Evolutionary conservation across 1,140 invertebrate genomes (phyloP).

Genomic region (Neomicropteryx cornuta): DNA sequence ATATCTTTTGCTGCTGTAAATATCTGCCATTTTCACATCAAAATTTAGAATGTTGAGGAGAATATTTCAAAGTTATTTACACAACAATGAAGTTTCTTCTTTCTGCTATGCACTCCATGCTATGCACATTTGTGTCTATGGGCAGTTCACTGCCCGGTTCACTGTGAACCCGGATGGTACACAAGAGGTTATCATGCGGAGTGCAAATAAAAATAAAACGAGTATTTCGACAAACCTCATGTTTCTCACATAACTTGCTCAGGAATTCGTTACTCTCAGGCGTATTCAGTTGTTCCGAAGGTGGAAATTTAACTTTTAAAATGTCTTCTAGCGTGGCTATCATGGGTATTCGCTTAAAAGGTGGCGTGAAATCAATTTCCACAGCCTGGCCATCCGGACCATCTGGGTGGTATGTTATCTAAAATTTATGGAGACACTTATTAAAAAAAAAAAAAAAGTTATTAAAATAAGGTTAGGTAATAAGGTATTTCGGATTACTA

Average conservation of each 20-base stretch:
- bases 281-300: slow-evolving; percentile 52
- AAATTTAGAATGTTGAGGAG: no score
- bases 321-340: slow-evolving; percentile 79
- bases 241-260: slow-evolving; percentile 73
- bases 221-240: slow-evolving; percentile 38
- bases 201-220: no score
- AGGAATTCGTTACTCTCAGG: slow-evolving; percentile 63
- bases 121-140: no score
- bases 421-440: slow-evolving; percentile 40
- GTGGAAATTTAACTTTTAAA: slow-evolving; percentile 76
- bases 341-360: slow-evolving; percentile 89
- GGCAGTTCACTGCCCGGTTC: no score
- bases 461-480: slow-evolving; percentile 1
- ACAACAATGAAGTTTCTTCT: no score
- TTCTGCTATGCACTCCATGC: no score
- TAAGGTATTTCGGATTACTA: no score
- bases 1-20: no score
- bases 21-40: no score
- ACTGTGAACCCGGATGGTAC: no score
- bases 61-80: no score
- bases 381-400: slow-evolving; percentile 70
- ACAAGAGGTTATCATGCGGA: slow-evolving; percentile 20
- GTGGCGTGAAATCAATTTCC: slow-evolving; percentile 95
- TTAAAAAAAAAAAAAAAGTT: slow-evolving; percentile 24
- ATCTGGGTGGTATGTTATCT: slow-evolving; percentile 89